phyloP scores from a whole-genome alignment of 1,140 invertebrate species.

The Bombus fervidus region DNA sequence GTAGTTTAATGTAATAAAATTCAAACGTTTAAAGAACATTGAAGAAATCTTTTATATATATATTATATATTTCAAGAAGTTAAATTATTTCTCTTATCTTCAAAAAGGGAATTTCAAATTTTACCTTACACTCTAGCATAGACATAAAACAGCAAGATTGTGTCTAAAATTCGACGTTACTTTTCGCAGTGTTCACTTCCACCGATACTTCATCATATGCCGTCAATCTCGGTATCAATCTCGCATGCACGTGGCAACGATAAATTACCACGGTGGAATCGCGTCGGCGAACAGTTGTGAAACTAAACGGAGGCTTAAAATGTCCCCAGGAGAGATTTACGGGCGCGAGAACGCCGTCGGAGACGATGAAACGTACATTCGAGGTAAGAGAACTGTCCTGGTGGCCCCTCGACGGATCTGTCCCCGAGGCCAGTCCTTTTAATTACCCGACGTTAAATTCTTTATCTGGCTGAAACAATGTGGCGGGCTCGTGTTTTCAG shows the following conservation, averaged over 20 bases:
- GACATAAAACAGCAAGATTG: not conserved
- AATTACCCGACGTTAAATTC: constrained; percentile 83
- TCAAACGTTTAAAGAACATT: too few species aligned
- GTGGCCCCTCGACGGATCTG: constrained; percentile 48
- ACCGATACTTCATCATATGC: too few species aligned
- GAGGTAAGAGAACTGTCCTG: constrained; percentile 23
- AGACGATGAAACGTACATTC: constrained; percentile 9
- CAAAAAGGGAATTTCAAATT: not conserved
- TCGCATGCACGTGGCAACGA: not conserved
- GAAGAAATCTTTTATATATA: too few species aligned
- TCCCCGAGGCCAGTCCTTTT: constrained; percentile 75
- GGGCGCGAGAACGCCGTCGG: constrained; percentile 52
- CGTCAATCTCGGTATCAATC: not conserved
- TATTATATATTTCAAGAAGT: too few species aligned
- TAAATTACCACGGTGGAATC: not conserved
- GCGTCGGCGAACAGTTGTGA: not conserved
- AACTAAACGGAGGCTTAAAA: constrained; percentile 55
- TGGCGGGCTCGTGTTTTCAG: constrained; percentile 81
- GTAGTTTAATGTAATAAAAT: too few species aligned
- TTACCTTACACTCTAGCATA: not conserved
- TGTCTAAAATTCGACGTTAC: not conserved
- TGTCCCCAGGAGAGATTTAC: constrained; percentile 69
- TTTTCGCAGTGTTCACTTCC: not conserved
- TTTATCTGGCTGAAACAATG: constrained; percentile 83
- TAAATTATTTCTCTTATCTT: too few species aligned